Evolutionary conservation across 2,888 invertebrate genomes (phyloP).

Genomic region (Xestia xanthographa): DNA sequence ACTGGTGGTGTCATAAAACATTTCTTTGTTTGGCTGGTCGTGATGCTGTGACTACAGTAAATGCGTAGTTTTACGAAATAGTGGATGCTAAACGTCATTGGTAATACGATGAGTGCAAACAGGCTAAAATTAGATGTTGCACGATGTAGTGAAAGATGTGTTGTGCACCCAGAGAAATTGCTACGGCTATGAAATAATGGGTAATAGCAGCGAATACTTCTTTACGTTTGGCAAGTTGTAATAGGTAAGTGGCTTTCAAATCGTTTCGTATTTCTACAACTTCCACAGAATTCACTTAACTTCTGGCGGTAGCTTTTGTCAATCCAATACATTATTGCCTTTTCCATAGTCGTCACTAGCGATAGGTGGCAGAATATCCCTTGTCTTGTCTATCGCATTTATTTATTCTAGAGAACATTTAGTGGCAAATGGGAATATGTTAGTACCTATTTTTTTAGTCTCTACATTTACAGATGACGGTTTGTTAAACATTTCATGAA

Average conservation of each 20-base stretch:
- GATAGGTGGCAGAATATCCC: neutral
- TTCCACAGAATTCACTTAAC: neutral
- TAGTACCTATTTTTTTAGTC: neutral
- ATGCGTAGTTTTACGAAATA: conserved; percentile 22
- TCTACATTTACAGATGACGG: neutral
- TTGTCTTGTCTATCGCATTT: neutral
- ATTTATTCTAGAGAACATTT: neutral
- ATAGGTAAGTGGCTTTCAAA: neutral
- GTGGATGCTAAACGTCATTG: conserved; percentile 13
- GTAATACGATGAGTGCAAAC: neutral
- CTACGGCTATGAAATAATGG: neutral
- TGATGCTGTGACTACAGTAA: conserved; percentile 17
- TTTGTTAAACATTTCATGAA: neutral
- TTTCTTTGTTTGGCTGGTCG: conserved; percentile 45
- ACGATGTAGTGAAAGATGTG: neutral
- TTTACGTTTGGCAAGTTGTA: neutral
- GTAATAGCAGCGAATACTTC: neutral
- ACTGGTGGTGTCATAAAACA: conserved; percentile 53
- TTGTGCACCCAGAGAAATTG: neutral
- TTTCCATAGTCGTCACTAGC: neutral
- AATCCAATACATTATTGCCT: neutral
- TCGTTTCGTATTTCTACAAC: neutral
- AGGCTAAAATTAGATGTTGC: conserved; percentile 19
- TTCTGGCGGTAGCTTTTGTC: neutral
- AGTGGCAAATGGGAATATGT: neutral